Base-by-base conservation (phyloP, 2,113 vertebrate genomes). In the Loxodonta africana region DNA sequence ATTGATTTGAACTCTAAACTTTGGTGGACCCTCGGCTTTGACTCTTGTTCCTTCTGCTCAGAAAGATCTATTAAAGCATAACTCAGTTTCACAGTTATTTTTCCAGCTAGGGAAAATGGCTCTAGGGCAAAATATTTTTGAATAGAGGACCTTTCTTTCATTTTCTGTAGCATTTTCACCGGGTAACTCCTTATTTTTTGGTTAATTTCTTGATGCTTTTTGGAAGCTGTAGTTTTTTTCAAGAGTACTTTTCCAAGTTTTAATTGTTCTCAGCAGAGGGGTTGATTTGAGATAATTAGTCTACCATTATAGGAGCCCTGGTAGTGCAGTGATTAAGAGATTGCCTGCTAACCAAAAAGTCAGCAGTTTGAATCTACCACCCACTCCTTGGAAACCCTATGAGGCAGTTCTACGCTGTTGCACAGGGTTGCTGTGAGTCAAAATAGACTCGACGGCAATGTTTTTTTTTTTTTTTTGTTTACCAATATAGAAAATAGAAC, bases 141-240 rank as follows among this genome's bases (percentile, higher is more conserved):
- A 96, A 83, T 60, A 63, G 2, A 89, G 17, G 8, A 78, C 10
- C 83, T 96, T n/a, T 5, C 30, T 93, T 91, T 97, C 71, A 37
- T 69, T 18, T 71, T 28, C 14, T 51, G 20, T 5, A 30, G 65
- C 65, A 85, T 92, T 95, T 91, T 83, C 7, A 90, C 23, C 46
- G 30, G 63, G 26, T 8, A 67, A 21, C 67, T 91, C 69, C 33
- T 83, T 18, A 37, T 80, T 93, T 20, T 77, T 90, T 91, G 80
- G 2, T 57, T 93, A 62, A 60, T 23, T n/a, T 1, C 62, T 93
- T 95, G 88, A 28, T 87, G 7, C n/a, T 83, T 93, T 92, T 93
- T 67, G 12, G 73, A 88, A 91, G 10, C 9, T 57, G 2, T 78
- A 28, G 25, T 23, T 62, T 86, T 94, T 77, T 83, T 65, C 33